Evolutionary conservation across 2,113 vertebrate species (phyloP).

Genomic region (Epinephelus moara): DNA sequence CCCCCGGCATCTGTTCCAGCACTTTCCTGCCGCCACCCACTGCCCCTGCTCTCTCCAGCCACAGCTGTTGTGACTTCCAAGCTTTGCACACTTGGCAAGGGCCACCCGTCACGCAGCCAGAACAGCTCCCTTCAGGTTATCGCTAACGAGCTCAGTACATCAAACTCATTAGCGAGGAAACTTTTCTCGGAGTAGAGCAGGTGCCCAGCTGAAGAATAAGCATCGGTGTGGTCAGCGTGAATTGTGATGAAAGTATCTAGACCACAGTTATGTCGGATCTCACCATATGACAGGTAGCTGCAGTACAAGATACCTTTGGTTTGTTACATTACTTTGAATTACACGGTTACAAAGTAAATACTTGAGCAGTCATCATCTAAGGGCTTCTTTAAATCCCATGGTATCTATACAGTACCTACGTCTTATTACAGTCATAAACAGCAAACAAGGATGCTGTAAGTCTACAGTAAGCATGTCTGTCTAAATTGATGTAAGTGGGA

Average conservation of each 20-base stretch:
- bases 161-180: slow-evolving; percentile 85
- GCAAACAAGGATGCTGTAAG: slow-evolving; percentile 25
- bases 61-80: slow-evolving; percentile 78
- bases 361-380: slow-evolving; percentile 6
- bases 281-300: background rate
- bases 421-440: slow-evolving; percentile 17
- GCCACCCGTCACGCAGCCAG: slow-evolving; percentile 78
- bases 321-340: slow-evolving; percentile 15
- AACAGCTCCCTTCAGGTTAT: slow-evolving; percentile 86
- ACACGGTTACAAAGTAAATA: slow-evolving; percentile 24
- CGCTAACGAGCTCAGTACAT: slow-evolving; percentile 86
- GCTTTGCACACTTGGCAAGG: slow-evolving; percentile 80
- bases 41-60: slow-evolving; percentile 68
- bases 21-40: slow-evolving; percentile 69
- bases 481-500: slow-evolving; percentile 61
- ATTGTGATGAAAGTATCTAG: slow-evolving; percentile 18
- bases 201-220: slow-evolving; percentile 65
- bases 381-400: background rate
- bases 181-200: slow-evolving; percentile 72
- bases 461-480: slow-evolving; percentile 45
- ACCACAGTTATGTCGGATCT: background rate
- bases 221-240: slow-evolving; percentile 43
- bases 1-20: slow-evolving; percentile 77
- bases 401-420: slow-evolving; percentile 3
- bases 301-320: background rate